Percentiles rank a stretch among this genome's conserved stretches.
Conservation (phyloP, 2,888 invertebrate species). For the Drosophila trichaetosa region DNA sequence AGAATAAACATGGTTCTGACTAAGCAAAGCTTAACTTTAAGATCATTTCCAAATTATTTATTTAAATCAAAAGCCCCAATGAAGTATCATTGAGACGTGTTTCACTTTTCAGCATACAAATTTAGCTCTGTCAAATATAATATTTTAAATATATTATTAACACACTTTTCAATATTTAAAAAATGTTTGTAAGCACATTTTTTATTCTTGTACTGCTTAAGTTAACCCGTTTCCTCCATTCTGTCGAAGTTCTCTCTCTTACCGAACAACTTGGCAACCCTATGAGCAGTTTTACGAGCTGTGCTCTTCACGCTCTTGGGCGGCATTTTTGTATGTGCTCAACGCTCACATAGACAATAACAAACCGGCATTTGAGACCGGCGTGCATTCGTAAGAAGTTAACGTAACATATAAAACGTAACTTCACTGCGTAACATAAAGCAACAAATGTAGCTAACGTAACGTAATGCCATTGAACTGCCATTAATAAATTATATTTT, state of each 20-base stretch:
- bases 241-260: not conserved
- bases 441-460: slow-evolving; percentile 7
- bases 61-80: not conserved
- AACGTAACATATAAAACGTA: slow-evolving; percentile 24
- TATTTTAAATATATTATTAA: not conserved
- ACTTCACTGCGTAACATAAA: not conserved
- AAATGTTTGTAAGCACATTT: not conserved
- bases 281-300: slow-evolving; percentile 49
- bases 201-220: not conserved
- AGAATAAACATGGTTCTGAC: not conserved
- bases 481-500: slow-evolving; percentile 8
- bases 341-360: slow-evolving; percentile 28
- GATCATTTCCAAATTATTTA: not conserved
- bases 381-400: slow-evolving; percentile 19
- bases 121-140: not conserved
- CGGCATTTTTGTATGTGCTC: slow-evolving; percentile 54
- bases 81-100: not conserved
- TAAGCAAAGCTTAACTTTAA: not conserved
- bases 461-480: slow-evolving; percentile 54
- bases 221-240: not conserved
- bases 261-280: slow-evolving; percentile 59
- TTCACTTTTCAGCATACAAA: not conserved
- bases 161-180: not conserved
- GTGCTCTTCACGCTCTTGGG: slow-evolving; percentile 26
- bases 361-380: slow-evolving; percentile 63